Base-by-base conservation (phyloP, 2,113 vertebrate genomes). In the Channa argus region DNA sequence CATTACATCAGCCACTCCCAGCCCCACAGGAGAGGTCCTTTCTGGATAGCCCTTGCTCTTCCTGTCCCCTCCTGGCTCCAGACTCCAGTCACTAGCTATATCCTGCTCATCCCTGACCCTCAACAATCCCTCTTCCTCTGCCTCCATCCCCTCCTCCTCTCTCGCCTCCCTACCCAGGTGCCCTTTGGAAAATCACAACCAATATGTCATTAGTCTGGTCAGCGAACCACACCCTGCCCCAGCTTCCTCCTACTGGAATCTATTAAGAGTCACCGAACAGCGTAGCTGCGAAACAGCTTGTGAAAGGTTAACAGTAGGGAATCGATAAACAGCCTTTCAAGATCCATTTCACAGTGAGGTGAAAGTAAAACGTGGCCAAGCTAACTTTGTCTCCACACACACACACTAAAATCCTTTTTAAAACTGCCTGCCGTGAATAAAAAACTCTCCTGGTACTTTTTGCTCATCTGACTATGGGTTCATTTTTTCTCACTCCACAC, bases 1-100 rank as follows among this genome's bases (percentile, higher is more conserved):
- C 84, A 91, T 93, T 89, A 92, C 90, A 93, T 92, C 92, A 92
- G 86, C 91, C 83, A 87, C 85, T 81, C 86, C 83, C 71, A 71
- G 76, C 73, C 81, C 81, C 85, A 82, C 60, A 58, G 79, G 84
- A 88, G 82, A 87, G 83, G 84, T 86, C 76, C 77, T 76, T 50
- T 85, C 80, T 75, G 69, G 74, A 79, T 76, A 84, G 79, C 84
- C 87, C 80, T 84, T 82, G 83, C 68, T 80, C 78, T 86, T 86
- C 80, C 77, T 84, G 69, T 76, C 76, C 86, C 72, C 62, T 82
- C 65, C 80, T 80, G 73, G 84, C 86, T 87, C 91, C 89, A 92
- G 87, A 92, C 90, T 86, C 75, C 67, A 87, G 88, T 90, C 88
- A 85, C 85, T 88, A 80, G 65, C 79, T 58, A 85, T 63, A 77